Evolutionary conservation across 2,113 vertebrate genomes (phyloP).

Genomic region (Leptocoma aspasia): DNA sequence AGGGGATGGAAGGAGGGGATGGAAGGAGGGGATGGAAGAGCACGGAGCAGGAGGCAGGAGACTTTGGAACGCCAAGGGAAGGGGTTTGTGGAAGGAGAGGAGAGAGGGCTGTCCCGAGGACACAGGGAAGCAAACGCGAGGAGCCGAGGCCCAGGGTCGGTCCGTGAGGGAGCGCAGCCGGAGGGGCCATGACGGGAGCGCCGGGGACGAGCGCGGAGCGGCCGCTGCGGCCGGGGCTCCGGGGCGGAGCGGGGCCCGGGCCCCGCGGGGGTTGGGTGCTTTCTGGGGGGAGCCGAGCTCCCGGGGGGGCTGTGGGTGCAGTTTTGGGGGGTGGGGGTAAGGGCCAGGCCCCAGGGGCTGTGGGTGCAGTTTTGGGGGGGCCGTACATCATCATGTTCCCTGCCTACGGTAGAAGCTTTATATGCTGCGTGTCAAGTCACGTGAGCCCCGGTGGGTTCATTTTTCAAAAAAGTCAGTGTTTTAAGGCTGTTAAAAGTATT

Average conservation of each 20-base stretch:
- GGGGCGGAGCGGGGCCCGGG: no score
- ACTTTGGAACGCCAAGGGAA: background rate
- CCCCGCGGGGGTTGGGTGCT: background rate
- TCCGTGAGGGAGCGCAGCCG: background rate
- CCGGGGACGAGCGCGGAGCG: rapidly evolving
- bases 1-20: no score
- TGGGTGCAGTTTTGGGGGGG: background rate
- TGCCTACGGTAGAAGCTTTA: rapidly evolving
- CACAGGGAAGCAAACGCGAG: no score
- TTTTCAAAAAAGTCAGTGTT: background rate
- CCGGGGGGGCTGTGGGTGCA: background rate
- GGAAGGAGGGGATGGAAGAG: no score
- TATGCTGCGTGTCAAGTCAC: background rate
- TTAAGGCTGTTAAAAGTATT: background rate
- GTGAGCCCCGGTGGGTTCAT: rapidly evolving
- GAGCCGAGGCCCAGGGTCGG: rapidly evolving
- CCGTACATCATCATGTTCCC: rapidly evolving
- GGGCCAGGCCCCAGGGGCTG: background rate
- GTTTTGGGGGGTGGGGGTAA: no score
- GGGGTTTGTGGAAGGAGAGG: no score
- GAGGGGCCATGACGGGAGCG: rapidly evolving
- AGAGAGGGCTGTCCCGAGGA: no score
- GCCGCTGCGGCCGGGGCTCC: background rate
- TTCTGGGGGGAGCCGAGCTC: background rate
- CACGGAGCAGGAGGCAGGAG: background rate